Conservation (phyloP, 23 tunicate species). For the Corella eumyota region DNA sequence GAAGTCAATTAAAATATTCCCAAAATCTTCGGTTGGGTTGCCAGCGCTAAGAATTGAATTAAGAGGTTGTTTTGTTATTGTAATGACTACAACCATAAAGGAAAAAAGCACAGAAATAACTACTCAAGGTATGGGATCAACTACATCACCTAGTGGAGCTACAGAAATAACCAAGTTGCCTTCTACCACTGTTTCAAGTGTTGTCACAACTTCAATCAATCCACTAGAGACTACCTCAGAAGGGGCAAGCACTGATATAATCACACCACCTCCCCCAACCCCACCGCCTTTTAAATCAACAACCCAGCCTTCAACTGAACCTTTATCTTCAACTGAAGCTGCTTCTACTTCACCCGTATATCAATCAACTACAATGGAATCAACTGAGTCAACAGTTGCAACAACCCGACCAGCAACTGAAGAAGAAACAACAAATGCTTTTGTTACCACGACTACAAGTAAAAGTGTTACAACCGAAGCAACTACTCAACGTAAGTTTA, state of each 20-base stretch:
- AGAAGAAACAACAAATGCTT: slow-evolving; percentile 2
- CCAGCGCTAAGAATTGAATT: slow-evolving; percentile 55
- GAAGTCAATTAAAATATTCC: slow-evolving; percentile 17
- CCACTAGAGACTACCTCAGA: slow-evolving; percentile 7
- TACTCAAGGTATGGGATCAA: slow-evolving; percentile 5
- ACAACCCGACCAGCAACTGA: slow-evolving; percentile 1
- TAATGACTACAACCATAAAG: slow-evolving; percentile 32
- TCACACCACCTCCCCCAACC: slow-evolving; percentile 8
- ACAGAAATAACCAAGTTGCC: not conserved
- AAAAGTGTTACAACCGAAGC: slow-evolving; percentile 1
- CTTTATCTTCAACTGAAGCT: not conserved
- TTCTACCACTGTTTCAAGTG: slow-evolving; percentile 2
- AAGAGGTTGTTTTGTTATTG: slow-evolving; percentile 40
- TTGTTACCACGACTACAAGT: slow-evolving; percentile 22
- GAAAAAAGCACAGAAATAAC: slow-evolving; percentile 28
- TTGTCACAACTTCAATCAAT: not conserved
- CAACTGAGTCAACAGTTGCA: too few relatives aligned
- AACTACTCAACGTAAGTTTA: slow-evolving; percentile 10
- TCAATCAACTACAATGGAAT: too few relatives aligned
- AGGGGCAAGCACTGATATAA: slow-evolving; percentile 1
- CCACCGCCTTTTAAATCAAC: slow-evolving; percentile 17
- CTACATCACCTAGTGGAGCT: not conserved
- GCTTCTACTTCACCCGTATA: slow-evolving; percentile 5
- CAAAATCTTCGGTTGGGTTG: slow-evolving; percentile 17
- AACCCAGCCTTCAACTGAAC: slow-evolving; percentile 4